Evolutionary conservation across 2,888 invertebrate species (phyloP), one percentile per base, ranked within the genome.

Genomic region (Parthenolecanium corni): DNA sequence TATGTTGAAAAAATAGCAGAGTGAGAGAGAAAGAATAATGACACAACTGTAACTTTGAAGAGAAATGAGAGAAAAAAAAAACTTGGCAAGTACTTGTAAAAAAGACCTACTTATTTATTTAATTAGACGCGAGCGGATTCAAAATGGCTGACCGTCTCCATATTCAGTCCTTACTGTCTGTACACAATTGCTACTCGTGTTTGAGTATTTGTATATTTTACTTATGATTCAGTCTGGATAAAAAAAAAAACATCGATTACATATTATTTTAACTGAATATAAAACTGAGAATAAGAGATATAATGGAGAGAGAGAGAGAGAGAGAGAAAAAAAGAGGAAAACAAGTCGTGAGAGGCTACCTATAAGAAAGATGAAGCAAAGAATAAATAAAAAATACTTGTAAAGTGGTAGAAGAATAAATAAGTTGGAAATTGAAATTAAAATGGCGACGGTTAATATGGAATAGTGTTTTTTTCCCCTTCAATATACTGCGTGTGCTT

Each of bases 341-440:
- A 40, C 40, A 31, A 31, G 42, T 40, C 38, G 54, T 54, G 42
- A 31, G 31, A 31, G 9, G 31, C n/a, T 31, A 31, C 31, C 31
- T 31, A n/a, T n/a, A 31, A 31, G 31, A 31, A 31, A 31, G 31
- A 31, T 31, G 9, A 31, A 9, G 31, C 31, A 31, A 31, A 31
- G 31, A 31, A 31, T 6, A 31, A 31, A 31, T 9, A 31, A 31
- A 31, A 31, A 31, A 31, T 31, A 31, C 31, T 31, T 31, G 31
- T 31, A 9, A 6, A 31, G 31, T 31, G 31, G 31, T 9, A 31
- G 20, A 18, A 21, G 47, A 61, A 51, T 38, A 51, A 61, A 61
- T 51, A 61, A 61, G 36, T 61, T 61, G 49, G 51, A 61, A 61
- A 61, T 61, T 61, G 51, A 61, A 61, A 49, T 61, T 36, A 51